Base-by-base conservation (phyloP, 2,888 invertebrate genomes). In the Nomada flava region DNA sequence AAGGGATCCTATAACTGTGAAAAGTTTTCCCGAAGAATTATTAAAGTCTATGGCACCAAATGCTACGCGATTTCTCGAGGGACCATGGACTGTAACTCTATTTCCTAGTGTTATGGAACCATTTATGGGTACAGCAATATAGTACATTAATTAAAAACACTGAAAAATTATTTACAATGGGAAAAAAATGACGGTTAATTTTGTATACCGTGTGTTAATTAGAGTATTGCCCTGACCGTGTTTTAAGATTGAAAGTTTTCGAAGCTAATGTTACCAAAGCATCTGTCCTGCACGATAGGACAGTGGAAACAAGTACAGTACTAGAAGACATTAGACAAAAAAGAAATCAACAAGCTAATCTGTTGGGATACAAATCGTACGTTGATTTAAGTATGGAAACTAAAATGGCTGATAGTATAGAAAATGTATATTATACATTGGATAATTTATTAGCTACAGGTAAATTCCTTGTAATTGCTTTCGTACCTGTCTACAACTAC, bases 331-430 rank as follows among this genome's bases (percentile, higher is more conserved):
- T 99, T 71, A 95, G 98, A 53, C 94, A 92, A 63, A 92, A 95
- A 55, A 95, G 98, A 85, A 94, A 94, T 60, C 96, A 96, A 55
- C 96, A 97, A 90, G 98, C 98, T 0, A 95, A 96, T 85, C 89
- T 96, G 18, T 94, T 98, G 13, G 98, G 98, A 0, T 99, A 96
- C 92, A 95, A 96, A 82, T 96, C 95, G 72, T 98, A 95, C 93
- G 96, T 96, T 0, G 96, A 98, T 55, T 96, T 98, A 96, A 98
- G 97, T 53, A 98, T 99, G 98, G 96, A 97, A 94, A 98, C 98
- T 0, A 98, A 98, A 95, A 97, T 99, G 98, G 98, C 98, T 10
- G 97, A 96, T 11, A 96, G 95, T 84, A 94, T 97, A 18, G 96
- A 97, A 70, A 97, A 96, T 92, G 96, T 98, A 0, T 95, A 96